A percentile compares a stretch with the other conserved stretches of the same genome.
Evolutionary conservation across 2,113 vertebrate genomes (phyloP).

Genomic region (Proteles cristata): DNA sequence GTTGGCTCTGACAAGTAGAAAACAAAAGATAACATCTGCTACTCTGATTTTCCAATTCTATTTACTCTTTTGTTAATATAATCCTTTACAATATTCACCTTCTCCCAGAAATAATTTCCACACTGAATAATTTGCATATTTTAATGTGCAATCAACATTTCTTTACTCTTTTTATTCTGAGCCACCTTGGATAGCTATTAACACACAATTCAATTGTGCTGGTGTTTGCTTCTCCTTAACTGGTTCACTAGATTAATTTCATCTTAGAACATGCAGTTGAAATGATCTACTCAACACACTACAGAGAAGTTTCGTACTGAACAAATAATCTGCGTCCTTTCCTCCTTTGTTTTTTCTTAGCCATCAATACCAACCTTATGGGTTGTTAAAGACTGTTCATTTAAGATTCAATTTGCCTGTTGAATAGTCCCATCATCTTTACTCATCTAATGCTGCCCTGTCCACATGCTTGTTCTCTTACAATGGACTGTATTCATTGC

Average conservation of each 20-base stretch:
- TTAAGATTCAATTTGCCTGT: not conserved
- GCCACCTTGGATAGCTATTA: not conserved
- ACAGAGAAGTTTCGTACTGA: not conserved
- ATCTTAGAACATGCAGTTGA: not conserved
- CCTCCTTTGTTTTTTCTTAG: not conserved
- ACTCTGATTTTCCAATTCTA: conserved; percentile 43
- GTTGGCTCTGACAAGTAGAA: conserved; percentile 23
- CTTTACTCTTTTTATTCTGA: not conserved
- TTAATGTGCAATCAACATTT: conserved; percentile 31
- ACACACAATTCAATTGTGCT: not conserved
- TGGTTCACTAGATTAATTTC: conserved; percentile 19
- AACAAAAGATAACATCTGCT: conserved; percentile 73
- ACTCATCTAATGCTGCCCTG: not conserved
- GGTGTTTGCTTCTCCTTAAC: not conserved
- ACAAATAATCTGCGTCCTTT: not conserved
- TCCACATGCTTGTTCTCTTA: not conserved
- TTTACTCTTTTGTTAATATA: conserved; percentile 62
- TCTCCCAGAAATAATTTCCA: conserved; percentile 48
- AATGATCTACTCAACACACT: not conserved
- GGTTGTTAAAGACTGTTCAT: not conserved
- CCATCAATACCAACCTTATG: not conserved
- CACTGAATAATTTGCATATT: conserved; percentile 44
- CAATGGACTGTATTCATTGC: not conserved
- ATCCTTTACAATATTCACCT: conserved; percentile 56
- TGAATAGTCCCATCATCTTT: not conserved